These are phyloP conservation scores for Diogma glabrata DNA, from an alignment of 2,888 invertebrate genomes.

Conservation along the genomic window DNA sequence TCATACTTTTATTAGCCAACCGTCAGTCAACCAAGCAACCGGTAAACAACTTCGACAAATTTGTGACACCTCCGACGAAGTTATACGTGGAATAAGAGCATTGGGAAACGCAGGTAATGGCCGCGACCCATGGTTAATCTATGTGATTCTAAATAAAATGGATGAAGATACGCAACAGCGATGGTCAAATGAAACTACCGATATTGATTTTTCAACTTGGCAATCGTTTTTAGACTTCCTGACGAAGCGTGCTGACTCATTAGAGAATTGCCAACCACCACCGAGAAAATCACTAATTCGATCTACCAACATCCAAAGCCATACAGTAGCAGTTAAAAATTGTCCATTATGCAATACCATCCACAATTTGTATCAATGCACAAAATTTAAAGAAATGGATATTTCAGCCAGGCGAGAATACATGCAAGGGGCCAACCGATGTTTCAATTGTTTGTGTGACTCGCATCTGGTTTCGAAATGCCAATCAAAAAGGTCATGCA, in stretches of 20 bases:
- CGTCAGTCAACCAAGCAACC: background rate
- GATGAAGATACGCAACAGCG: background rate
- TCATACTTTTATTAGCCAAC: background rate
- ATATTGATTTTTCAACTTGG: background rate
- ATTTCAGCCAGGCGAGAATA: background rate
- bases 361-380: background rate
- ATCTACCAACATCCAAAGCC: background rate
- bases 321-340: no score
- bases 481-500: background rate
- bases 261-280: conserved; percentile 1
- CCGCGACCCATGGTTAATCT: background rate
- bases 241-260: background rate
- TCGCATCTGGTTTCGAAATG: background rate
- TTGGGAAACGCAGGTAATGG: background rate
- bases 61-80: background rate
- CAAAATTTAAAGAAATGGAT: background rate
- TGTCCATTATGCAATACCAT: background rate
- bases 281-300: background rate
- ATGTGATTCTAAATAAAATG: background rate
- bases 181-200: background rate
- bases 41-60: background rate
- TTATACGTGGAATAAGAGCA: background rate
- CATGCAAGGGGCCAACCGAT: background rate
- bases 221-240: background rate
- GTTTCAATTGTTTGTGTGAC: conserved; percentile 2